These are phyloP conservation scores for Eilema griseolum DNA, from an alignment of 2,888 invertebrate species.

Conservation along the genomic window DNA sequence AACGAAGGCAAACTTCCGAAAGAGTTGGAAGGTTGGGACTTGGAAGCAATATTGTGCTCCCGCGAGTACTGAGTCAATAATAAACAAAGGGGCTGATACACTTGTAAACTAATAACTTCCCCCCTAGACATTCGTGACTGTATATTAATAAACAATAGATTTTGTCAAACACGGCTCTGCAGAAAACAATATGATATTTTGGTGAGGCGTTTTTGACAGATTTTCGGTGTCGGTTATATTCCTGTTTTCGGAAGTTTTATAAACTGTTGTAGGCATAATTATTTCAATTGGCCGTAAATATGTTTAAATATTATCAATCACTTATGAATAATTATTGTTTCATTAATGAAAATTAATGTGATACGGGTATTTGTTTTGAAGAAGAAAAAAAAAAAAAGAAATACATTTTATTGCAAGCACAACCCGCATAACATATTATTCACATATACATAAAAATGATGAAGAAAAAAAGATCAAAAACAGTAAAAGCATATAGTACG, in stretches of 20 bases:
- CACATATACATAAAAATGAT: no score
- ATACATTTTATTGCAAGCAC: no score
- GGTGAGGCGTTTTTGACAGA: slow-evolving; percentile 64
- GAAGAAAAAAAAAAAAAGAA: no score
- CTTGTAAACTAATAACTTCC: slow-evolving; percentile 86
- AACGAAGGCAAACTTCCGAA: slow-evolving; percentile 85
- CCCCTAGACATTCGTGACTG: slow-evolving; percentile 66
- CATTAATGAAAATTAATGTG: no score
- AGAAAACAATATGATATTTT: slow-evolving; percentile 60
- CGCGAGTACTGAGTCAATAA: slow-evolving; percentile 79
- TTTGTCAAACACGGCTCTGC: slow-evolving; percentile 64
- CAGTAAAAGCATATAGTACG: no score
- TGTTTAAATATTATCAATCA: no score
- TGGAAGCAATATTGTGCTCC: slow-evolving; percentile 72
- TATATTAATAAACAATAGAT: slow-evolving; percentile 79
- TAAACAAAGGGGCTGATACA: slow-evolving; percentile 86
- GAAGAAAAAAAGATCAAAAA: no score
- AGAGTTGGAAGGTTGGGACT: slow-evolving; percentile 82
- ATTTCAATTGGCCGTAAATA: no score
- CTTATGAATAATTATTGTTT: no score
- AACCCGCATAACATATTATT: no score
- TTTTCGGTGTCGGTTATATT: slow-evolving; percentile 53
- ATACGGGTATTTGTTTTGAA: no score
- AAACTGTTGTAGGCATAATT: background rate
- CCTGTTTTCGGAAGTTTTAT: slow-evolving; percentile 18